These are phyloP conservation scores for Drosophila funebris DNA, from an alignment of 1,140 invertebrate species.

Conservation along the genomic window DNA sequence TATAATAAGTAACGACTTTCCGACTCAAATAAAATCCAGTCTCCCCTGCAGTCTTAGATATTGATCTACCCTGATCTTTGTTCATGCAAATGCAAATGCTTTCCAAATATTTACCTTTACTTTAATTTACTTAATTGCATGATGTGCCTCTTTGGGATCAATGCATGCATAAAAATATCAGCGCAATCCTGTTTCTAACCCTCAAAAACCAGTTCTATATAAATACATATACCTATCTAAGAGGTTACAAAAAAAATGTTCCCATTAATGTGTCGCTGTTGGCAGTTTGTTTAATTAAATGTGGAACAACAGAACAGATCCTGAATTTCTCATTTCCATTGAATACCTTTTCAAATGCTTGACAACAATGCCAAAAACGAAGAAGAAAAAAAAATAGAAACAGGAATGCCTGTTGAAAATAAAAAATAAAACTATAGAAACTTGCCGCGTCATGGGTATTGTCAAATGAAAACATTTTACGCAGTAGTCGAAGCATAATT, in stretches of 20 bases:
- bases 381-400: slow-evolving; percentile 4
- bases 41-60: background rate
- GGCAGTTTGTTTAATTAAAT: slow-evolving; percentile 75
- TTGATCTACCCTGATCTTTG: background rate
- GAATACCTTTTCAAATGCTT: slow-evolving; percentile 71
- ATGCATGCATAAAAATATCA: slow-evolving; percentile 34
- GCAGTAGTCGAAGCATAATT: slow-evolving; percentile 56
- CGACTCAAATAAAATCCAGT: too few relatives aligned
- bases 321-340: slow-evolving; percentile 39
- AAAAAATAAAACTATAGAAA: slow-evolving; percentile 36
- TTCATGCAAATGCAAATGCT: slow-evolving; percentile 14
- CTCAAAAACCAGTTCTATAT: slow-evolving; percentile 27
- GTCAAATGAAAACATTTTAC: slow-evolving; percentile 57
- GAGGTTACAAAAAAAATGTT: slow-evolving; percentile 19
- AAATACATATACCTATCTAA: background rate
- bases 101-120: slow-evolving; percentile 44
- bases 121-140: slow-evolving; percentile 54
- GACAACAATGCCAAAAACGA: slow-evolving; percentile 9
- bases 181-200: slow-evolving; percentile 28
- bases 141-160: slow-evolving; percentile 36
- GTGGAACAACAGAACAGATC: slow-evolving; percentile 51
- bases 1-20: too few relatives aligned
- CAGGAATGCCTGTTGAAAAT: slow-evolving; percentile 17
- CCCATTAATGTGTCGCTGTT: slow-evolving; percentile 54
- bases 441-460: slow-evolving; percentile 46